Evolutionary conservation across 2,888 invertebrate species (phyloP), one percentile per base, ranked within the genome.

Genomic region (Polymixis flavicincta): DNA sequence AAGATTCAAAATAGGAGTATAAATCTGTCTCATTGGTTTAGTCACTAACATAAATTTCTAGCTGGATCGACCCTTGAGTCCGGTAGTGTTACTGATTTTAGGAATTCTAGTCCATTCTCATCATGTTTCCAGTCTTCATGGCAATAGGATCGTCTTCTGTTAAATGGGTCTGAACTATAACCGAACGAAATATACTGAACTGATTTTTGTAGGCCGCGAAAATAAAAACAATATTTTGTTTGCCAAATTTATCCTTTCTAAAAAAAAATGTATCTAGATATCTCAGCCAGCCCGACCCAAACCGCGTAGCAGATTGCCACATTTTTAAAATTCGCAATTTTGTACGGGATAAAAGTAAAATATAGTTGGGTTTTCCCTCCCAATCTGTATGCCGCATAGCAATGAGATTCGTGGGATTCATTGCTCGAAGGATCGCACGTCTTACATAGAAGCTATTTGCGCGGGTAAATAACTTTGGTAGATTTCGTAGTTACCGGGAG

Each of bases 331-430:
- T 66, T 71, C 82, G 67, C 82, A 77, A 82, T 85, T 82, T 76
- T 64, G 70, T 73, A 25, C 63, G 60, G 86, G 72, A 82, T 83
- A 77, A 64, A 77, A 85, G 85, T 81, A 83, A 83, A 83, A 85
- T 83, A 85, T 85, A 85, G 72, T 85, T 77, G 82, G 78, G 82
- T 73, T 72, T n/a, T 85, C 52, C 22, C 52, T 57, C 69, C 72
- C 78, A 85, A 83, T 83, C 86, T 83, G 85, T 85, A 83, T 68
- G 83, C 82, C 72, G 82, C 82, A 83, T 83, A 85, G 85, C 85
- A 83, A 83, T 85, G 82, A 83, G 82, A 73, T 85, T 67, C 78
- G 72, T 60, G 48, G 78, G 60, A 85, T 83, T 83, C 85, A 82
- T 82, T 81, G 82, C 85, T 60, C 8, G 70, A 70, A 71, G 85